Evolutionary conservation across 2,888 invertebrate species (phyloP).

Genomic region (Choreutis nemorana): DNA sequence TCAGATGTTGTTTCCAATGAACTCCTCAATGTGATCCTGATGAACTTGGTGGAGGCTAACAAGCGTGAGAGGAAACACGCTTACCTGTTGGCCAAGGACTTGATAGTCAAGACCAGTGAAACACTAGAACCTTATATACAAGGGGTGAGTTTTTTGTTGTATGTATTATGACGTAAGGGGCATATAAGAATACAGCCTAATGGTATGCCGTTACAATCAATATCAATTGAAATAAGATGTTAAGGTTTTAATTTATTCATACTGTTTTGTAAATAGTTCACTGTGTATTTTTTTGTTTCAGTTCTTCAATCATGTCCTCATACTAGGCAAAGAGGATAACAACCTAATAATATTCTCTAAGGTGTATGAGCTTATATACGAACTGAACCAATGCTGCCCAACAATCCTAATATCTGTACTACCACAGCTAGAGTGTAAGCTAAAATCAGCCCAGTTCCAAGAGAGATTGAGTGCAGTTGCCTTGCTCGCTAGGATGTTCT

Average conservation of each 20-base stretch:
- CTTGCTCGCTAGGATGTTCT: slow-evolving; percentile 94
- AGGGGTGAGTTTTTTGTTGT: slow-evolving; percentile 68
- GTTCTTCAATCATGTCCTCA: slow-evolving; percentile 96
- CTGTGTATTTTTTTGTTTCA: slow-evolving; percentile 38
- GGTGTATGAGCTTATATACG: slow-evolving; percentile 96
- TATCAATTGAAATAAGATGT: background rate
- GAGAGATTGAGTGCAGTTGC: slow-evolving; percentile 89
- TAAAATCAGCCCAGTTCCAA: slow-evolving; percentile 88
- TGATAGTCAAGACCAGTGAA: slow-evolving; percentile 90
- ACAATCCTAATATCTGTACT: slow-evolving; percentile 85
- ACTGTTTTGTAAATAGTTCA: slow-evolving; percentile 1
- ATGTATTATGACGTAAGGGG: background rate
- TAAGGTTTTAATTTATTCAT: too few relatives aligned
- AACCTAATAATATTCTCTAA: slow-evolving; percentile 80
- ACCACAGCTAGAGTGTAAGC: slow-evolving; percentile 94
- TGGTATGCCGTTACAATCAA: too few relatives aligned
- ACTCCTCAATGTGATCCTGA: slow-evolving; percentile 90
- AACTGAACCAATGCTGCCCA: slow-evolving; percentile 92
- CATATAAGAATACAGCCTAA: too few relatives aligned
- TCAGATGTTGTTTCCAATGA: slow-evolving; percentile 95
- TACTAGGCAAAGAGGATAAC: slow-evolving; percentile 90
- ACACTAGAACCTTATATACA: slow-evolving; percentile 95
- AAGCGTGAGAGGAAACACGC: slow-evolving; percentile 91
- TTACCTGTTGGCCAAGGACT: slow-evolving; percentile 88
- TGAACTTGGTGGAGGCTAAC: slow-evolving; percentile 93